Percentiles rank a stretch among this genome's conserved stretches.
These are phyloP conservation scores for Porphyrio hochstetteri DNA, from an alignment of 2,113 vertebrate species.

Conservation along the genomic window DNA sequence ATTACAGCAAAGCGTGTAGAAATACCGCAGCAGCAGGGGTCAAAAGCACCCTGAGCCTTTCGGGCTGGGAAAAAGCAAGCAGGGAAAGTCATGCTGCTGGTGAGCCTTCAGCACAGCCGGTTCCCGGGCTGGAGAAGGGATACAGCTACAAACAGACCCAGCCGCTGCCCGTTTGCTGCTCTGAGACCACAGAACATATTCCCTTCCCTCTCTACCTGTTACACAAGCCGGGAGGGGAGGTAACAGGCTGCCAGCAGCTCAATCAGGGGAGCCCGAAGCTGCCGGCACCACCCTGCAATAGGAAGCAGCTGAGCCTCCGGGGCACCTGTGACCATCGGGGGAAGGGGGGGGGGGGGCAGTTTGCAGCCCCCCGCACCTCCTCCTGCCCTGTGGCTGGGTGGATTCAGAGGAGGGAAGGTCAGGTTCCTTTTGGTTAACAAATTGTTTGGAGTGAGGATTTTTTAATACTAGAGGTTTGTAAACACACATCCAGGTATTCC, in stretches of 20 bases:
- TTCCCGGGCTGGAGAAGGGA: neutral
- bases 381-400: neutral
- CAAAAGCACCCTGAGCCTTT: neutral
- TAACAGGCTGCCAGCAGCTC: neutral
- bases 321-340: neutral
- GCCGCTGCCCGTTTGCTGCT: rapidly evolving
- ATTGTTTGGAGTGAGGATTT: neutral
- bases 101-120: neutral
- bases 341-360: no score
- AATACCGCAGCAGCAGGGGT: neutral
- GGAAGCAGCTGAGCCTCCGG: neutral
- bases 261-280: neutral
- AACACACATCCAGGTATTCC: no score
- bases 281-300: neutral
- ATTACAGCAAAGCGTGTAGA: rapidly evolving
- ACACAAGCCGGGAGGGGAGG: neutral
- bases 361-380: neutral
- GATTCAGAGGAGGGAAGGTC: neutral
- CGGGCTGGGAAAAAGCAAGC: neutral
- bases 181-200: neutral
- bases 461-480: neutral
- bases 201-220: neutral
- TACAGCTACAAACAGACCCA: neutral
- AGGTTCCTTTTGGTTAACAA: neutral
- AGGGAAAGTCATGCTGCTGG: neutral